These are phyloP conservation scores for Metacarcinus magister DNA, from an alignment of 2,888 invertebrate species.

Conservation along the genomic window DNA sequence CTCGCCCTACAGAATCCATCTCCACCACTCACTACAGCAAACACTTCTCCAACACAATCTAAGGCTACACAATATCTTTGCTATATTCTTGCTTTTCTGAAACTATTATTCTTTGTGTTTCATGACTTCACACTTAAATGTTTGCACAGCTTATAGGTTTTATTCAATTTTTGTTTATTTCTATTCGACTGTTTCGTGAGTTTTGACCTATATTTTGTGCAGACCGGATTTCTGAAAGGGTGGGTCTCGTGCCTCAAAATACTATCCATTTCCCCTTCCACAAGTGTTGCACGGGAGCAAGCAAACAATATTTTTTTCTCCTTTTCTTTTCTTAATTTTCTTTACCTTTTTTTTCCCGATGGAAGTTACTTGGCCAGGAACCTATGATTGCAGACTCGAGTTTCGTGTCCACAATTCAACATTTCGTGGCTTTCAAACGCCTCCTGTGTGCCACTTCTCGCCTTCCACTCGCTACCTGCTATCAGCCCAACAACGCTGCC, in stretches of 20 bases:
- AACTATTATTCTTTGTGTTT: background rate
- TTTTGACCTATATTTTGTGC: background rate
- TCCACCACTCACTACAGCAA: no score
- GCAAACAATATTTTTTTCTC: background rate
- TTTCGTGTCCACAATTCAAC: conserved; percentile 3
- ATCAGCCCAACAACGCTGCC: background rate
- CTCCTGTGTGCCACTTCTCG: background rate
- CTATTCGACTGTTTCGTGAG: background rate
- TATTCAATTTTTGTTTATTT: background rate
- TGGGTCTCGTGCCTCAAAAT: background rate
- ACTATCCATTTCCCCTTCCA: background rate
- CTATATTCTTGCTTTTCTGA: no score
- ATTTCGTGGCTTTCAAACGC: background rate
- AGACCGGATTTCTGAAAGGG: background rate
- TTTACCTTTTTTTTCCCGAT: background rate
- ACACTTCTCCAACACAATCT: no score
- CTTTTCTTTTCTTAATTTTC: background rate
- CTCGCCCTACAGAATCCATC: no score
- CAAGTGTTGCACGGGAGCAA: background rate
- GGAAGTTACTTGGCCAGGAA: background rate
- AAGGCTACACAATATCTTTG: no score
- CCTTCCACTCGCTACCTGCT: background rate
- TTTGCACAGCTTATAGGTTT: background rate
- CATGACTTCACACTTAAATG: background rate
- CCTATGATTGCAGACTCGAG: background rate